phyloP scores from a whole-genome alignment of 2,797 vertebrate species.

The Coregonus sp. region DNA sequence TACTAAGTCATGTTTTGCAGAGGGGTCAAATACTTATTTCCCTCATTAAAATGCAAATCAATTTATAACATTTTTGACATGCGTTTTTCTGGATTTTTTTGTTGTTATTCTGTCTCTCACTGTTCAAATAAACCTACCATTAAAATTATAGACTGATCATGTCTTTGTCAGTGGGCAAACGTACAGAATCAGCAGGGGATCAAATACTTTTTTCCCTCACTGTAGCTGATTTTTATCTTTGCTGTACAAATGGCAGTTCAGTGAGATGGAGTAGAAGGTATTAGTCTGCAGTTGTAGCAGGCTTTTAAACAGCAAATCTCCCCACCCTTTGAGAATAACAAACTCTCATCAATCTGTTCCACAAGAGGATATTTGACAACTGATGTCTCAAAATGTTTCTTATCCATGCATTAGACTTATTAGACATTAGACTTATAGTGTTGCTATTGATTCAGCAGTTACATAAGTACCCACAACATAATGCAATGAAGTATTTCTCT shows the following conservation, averaged over 20 bases:
- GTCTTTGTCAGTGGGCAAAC: no score
- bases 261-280: neutral
- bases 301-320: neutral
- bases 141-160: no score
- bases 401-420: neutral
- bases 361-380: neutral
- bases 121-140: no score
- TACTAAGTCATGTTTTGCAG: no score
- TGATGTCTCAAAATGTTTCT: slow-evolving; percentile 4
- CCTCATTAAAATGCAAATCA: no score
- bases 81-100: no score
- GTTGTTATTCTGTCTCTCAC: no score
- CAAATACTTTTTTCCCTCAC: no score
- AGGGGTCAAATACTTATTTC: no score
- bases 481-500: neutral
- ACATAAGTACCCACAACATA: neutral
- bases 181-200: no score
- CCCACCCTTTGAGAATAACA: neutral
- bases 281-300: neutral
- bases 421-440: neutral
- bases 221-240: neutral
- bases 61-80: no score
- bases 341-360: neutral
- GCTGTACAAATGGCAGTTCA: neutral
- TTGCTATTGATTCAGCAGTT: neutral